A percentile compares a stretch with the other conserved stretches of the same genome.
phyloP scores from a whole-genome alignment of 2,797 vertebrate species.

The Hemitrygon akajei region DNA sequence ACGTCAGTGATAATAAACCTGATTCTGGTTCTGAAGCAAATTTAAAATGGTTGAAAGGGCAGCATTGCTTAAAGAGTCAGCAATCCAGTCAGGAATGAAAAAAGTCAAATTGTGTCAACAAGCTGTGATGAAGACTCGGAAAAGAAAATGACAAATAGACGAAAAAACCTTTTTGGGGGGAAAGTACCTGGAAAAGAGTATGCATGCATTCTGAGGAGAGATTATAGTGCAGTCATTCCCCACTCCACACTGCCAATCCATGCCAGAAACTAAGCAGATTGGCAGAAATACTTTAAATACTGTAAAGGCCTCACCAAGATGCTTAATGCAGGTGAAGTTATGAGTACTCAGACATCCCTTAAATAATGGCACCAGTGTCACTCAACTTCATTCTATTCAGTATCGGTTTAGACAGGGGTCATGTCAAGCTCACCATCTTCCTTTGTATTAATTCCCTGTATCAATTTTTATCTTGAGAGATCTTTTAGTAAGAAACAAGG shows the following conservation, averaged over 20 bases:
- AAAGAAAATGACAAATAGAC: not conserved
- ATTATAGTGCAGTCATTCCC: not conserved
- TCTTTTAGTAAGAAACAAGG: no score
- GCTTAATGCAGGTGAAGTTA: not conserved
- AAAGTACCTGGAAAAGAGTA: not conserved
- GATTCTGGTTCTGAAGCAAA: not conserved
- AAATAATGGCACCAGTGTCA: not conserved
- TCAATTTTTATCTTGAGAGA: no score
- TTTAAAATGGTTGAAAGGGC: not conserved
- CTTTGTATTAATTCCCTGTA: not conserved
- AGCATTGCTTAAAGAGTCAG: not conserved
- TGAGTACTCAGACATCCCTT: not conserved
- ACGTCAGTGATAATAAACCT: no score
- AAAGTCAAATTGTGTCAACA: not conserved
- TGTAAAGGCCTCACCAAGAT: not conserved
- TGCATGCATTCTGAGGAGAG: not conserved
- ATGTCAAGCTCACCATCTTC: not conserved
- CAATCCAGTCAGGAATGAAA: no score
- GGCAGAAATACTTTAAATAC: no score
- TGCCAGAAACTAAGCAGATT: not conserved
- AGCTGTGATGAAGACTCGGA: not conserved
- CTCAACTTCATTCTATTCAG: not conserved
- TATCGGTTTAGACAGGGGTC: not conserved
- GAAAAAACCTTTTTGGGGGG: not conserved
- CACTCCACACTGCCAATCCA: not conserved